Evolutionary conservation across 1,140 invertebrate genomes (phyloP).

Genomic region (Asbolus verrucosus): DNA sequence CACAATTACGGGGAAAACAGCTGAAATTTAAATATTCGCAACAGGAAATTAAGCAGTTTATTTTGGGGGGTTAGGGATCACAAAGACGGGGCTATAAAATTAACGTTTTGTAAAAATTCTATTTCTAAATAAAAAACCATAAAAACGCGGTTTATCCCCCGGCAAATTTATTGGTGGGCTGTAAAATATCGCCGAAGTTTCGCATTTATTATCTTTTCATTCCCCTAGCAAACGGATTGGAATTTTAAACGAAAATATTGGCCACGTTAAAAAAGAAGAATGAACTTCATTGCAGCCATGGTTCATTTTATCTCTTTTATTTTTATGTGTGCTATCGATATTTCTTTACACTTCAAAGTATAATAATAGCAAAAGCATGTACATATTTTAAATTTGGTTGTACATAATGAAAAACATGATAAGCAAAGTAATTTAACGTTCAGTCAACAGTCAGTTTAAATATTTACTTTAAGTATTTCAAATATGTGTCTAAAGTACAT

Average conservation of each 20-base stretch:
- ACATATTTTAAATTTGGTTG: conserved; percentile 10
- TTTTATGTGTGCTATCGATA: too few species aligned
- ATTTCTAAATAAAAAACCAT: conserved; percentile 27
- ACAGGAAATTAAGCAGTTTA: conserved; percentile 17
- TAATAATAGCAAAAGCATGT: conserved; percentile 6
- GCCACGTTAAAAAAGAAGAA: not conserved
- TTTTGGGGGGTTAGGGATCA: conserved; percentile 7
- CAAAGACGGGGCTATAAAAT: conserved; percentile 8
- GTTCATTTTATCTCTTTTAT: too few species aligned
- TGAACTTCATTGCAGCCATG: too few species aligned
- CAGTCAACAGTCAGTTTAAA: conserved; percentile 29
- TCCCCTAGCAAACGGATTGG: conserved; percentile 2
- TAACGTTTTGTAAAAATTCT: conserved; percentile 37
- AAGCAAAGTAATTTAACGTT: conserved; percentile 17
- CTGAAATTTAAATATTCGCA: conserved; percentile 13
- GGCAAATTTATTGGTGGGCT: conserved; percentile 5
- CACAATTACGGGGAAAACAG: not conserved
- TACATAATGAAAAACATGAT: conserved; percentile 9
- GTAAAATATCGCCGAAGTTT: conserved; percentile 21
- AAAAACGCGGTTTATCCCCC: conserved; percentile 20
- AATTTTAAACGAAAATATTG: conserved; percentile 25
- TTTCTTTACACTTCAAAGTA: not conserved
- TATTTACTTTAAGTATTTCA: conserved; percentile 36
- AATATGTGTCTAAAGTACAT: conserved; percentile 20
- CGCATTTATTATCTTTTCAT: conserved; percentile 36